Base-by-base conservation (phyloP, 2,888 invertebrate genomes). In the Gasteruption jaculator region DNA sequence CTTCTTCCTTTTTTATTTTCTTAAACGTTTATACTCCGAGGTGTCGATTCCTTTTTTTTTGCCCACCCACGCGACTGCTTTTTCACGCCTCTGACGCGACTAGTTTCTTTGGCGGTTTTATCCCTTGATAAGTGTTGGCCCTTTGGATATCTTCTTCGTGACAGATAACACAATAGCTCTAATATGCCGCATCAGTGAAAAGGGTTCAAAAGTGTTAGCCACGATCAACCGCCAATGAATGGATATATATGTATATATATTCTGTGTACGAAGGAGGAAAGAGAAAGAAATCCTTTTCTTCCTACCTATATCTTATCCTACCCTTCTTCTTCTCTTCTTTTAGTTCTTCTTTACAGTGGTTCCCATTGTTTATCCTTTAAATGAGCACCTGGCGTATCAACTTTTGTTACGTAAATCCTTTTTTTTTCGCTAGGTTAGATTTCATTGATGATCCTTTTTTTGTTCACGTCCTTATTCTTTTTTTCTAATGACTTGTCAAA, bases 161-260 rank as follows among this genome's bases (percentile, higher is more conserved):
- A 63, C 65, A 62, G 63, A 65, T 63, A 65, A 63, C 58, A 66
- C 65, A 66, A 66, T 63, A 60, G 59, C 55, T 63, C 61, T 64
- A 65, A 65, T 65, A 65, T 54, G 56, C 58, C 54, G 55, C 51
- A 49, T 50, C 45, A 53, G 52, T 58, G 57, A 58, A 64, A 60
- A 63, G 59, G 57, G 58, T 54, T n/a, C n/a, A 54, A 60, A 36
- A 57, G 54, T 56, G 52, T 47, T 54, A 54, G 43, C 54, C 49
- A 45, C 32, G 37, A 36, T 35, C 16, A 49, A 46, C 49, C 56
- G 53, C 52, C 60, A 59, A 64, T 63, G 60, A 62, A 64, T 64
- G 59, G 57, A 55, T 49, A n/a, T n/a, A n/a, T n/a, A n/a, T n/a
- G n/a, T n/a, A n/a, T n/a, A n/a, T n/a, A n/a, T n/a, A n/a, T n/a